Base-by-base conservation (phyloP, 2,888 invertebrate species). In the Ophion ventricosus region DNA sequence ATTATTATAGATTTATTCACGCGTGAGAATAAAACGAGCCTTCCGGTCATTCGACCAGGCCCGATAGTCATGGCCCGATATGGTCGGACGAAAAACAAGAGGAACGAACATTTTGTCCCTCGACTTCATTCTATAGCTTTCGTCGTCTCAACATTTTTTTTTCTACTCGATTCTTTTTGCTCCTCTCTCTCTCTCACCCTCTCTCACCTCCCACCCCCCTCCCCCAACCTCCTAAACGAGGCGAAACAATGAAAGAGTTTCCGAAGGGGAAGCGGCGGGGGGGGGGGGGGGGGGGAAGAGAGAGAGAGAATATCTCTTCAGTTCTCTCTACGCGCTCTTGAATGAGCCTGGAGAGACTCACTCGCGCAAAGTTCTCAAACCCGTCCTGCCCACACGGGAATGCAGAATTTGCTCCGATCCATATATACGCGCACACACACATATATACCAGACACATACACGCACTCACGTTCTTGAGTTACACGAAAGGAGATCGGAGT, bases 161-260 rank as follows among this genome's bases (percentile, higher is more conserved):
- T 57, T 40, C 72, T 43, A 20, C 8, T 90, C n/a, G 5, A 26
- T 26, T 67, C 43, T 91, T 84, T 69, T 57, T 59, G 57, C 40
- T 20, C 26, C 56, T 20, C 25, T 61, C 35, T 59, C 56, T 66
- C 40, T 1, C 49, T 17, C 57, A 26, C 80, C 26, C 35, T 26
- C 40, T 69, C 29, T 67, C 56, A 59, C 54, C 3, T 17, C 7
- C 40, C 40, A 7, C 85, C 88, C 88, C 63, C 23, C 61, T 35
- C 43, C 40, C 25, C 1, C 2, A 87, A 90, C 57, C 88, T 87
- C 87, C 86, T 87, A 90, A 90, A 88, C 88, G 89, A 90, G 54
- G 87, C 88, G 89, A 91, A 91, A 91, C 91, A 91, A 91, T 91
- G 90, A 90, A 91, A 91, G 90, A 90, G 88, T 83, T 88, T 86